Base-by-base conservation (phyloP, 30 jellyfish, hydroid and myxozoan species). In the Chironex yamaguchii region DNA sequence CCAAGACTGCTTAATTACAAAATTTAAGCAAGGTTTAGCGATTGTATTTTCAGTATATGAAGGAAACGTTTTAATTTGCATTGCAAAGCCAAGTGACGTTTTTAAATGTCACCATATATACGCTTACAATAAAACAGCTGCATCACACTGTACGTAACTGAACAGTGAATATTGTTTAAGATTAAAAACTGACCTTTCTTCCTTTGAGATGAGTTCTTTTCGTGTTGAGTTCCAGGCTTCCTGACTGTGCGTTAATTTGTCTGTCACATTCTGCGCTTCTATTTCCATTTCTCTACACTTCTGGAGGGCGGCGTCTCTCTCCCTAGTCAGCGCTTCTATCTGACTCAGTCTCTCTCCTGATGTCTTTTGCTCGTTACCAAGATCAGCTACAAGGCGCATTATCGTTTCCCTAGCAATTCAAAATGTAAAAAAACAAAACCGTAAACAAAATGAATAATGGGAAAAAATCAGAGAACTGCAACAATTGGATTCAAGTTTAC, bases 351-450 rank as follows among this genome's bases (percentile, higher is more conserved):
- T 48, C 31, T 81, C 93, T 34, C 71, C 64, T 14, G 97, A 71
- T 21, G 52, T 51, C 24, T 89, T 81, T 49, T 89, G 97, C 52
- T 89, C 93, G 62, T 89, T 89, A 11, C 93, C 93, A 48, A 81
- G 72, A 62, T 89, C 97, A 12, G 91, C 88, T 2, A 89, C 97
- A 23, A 89, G 90, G 28, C 97, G 28, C 97, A 89, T 89, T 11
- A 89, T 89, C 25, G 97, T 89, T 48, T 89, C 97, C 42, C 97
- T 79, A 26, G 17, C 14, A 53, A 0, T 0, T 24, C 29, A 48
- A 2, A 0, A n/a, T n/a, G n/a, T n/a, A n/a, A 42, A 17, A 42
- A 42, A 6, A 42, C 17, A 6, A 42, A 42, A 6, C 58, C 17
- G 58, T 6, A 42, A 42, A 42, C 9, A 6, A 42, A 42, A 17